Evolutionary conservation across 2,113 vertebrate species (phyloP).

Genomic region (Mormoops blainvillei): DNA sequence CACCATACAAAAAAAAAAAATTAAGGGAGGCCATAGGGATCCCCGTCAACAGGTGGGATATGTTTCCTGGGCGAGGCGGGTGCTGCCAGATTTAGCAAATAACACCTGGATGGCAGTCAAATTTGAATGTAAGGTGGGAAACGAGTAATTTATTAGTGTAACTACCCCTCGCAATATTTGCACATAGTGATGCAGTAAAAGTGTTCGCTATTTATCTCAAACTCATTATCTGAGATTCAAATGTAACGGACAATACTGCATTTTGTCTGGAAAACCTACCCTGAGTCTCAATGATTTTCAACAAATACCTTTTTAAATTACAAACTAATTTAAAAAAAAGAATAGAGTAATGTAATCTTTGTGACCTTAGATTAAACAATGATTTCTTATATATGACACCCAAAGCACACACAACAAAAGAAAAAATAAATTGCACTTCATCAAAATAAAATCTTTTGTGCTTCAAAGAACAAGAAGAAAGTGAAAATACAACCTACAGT

Average conservation of each 20-base stretch:
- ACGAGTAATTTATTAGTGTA: not conserved
- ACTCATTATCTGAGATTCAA: not conserved
- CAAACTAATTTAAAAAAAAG: not conserved
- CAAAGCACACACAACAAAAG: not conserved
- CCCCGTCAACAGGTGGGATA: not conserved
- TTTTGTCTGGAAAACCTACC: not conserved
- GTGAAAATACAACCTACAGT: not conserved
- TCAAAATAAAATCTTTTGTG: not conserved
- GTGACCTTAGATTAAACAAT: not conserved
- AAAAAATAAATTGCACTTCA: not conserved
- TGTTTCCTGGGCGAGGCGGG: not conserved
- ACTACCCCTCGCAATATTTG: not conserved
- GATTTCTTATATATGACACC: not conserved
- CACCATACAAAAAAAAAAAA: not conserved
- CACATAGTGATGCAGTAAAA: not conserved
- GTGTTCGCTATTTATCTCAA: not conserved
- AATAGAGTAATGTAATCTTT: not conserved
- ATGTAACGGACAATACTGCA: not conserved
- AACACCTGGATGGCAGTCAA: not conserved
- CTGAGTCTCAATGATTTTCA: not conserved
- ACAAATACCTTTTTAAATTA: not conserved
- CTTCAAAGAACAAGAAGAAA: not conserved
- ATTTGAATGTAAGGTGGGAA: not conserved
- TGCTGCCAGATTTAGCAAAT: not conserved
- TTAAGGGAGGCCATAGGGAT: not conserved